Base-by-base conservation (phyloP, 1,140 invertebrate genomes). In the Pteromalus puparum region DNA sequence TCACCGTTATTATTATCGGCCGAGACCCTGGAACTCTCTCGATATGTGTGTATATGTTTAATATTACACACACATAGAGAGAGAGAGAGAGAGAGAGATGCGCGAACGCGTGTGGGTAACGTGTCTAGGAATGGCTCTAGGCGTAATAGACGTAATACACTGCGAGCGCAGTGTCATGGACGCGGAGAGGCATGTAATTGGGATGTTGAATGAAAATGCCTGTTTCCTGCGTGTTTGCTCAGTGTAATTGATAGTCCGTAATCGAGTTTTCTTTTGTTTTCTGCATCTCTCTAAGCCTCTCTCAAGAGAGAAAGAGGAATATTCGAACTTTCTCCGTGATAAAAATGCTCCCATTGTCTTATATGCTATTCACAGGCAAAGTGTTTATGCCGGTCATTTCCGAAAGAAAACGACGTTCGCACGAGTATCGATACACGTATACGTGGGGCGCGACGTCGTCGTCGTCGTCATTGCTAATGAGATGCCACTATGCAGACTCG, bases 1-100 rank as follows among this genome's bases (percentile, higher is more conserved):
- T 70, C 28, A 67, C 74, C 61, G 65, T 77, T 83, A 82, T 67
- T 82, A 74, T 82, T 82, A 74, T 82, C 70, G 38, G 1, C 38
- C 65, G 68, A 73, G 67, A 73, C 24, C 30, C 46, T 46, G 46
- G 21, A 2, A 61, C 18, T 61, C 21, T 61, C 18, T 61, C 18
- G 18, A 61, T 61, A 7, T n/a, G 18, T n/a, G 21, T n/a, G 4
- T n/a, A n/a, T 61, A 18, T 61, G 53, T 61, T 21, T 61, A n/a
- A 48, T 48, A 48, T 48, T n/a, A 61, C 21, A 18, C 18, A n/a
- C n/a, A n/a, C n/a, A 5, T 61, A 38, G 5, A 38, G 5, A 38
- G 9, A 38, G 38, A 9, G 38, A 38, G 38, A 38, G 9, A 38
- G 38, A 38, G 38, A 42, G 10, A 15, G 53, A 61, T 61, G 53